These are phyloP conservation scores for Whitmania pigra DNA, from an alignment of 1,140 invertebrate species.

Conservation along the genomic window DNA sequence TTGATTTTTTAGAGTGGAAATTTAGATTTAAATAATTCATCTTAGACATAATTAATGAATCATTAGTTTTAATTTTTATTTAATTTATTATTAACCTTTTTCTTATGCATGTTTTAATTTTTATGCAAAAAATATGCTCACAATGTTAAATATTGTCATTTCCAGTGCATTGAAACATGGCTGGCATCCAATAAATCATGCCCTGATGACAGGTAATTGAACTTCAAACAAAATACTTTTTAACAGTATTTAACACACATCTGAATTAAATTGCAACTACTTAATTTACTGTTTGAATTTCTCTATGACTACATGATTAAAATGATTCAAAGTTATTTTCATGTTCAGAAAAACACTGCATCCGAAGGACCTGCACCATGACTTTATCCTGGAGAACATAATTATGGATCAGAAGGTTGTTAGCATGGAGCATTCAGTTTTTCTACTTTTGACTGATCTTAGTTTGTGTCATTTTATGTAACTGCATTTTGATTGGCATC, in stretches of 20 bases:
- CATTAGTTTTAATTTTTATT: no score
- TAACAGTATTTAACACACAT: no score
- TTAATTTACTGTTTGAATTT: background rate
- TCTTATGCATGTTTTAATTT: background rate
- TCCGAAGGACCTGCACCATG: constrained; percentile 29
- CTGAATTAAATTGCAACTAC: background rate
- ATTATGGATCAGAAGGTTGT: constrained; percentile 35
- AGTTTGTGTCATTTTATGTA: background rate
- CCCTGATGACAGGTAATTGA: no score
- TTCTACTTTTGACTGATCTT: background rate
- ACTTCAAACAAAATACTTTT: no score
- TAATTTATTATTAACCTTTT: no score
- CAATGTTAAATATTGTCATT: background rate
- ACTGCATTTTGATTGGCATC: background rate
- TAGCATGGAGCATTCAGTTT: background rate
- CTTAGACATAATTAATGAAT: no score
- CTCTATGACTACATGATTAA: background rate
- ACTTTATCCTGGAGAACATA: constrained; percentile 35
- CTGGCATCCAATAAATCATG: no score
- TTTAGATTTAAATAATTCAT: background rate
- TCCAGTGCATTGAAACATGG: background rate
- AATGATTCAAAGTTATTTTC: background rate
- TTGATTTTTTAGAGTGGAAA: background rate
- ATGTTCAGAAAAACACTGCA: constrained; percentile 28
- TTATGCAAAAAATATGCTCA: background rate